Evolutionary conservation across 2,888 invertebrate genomes (phyloP).

Genomic region (Strigamia transsilvanica): DNA sequence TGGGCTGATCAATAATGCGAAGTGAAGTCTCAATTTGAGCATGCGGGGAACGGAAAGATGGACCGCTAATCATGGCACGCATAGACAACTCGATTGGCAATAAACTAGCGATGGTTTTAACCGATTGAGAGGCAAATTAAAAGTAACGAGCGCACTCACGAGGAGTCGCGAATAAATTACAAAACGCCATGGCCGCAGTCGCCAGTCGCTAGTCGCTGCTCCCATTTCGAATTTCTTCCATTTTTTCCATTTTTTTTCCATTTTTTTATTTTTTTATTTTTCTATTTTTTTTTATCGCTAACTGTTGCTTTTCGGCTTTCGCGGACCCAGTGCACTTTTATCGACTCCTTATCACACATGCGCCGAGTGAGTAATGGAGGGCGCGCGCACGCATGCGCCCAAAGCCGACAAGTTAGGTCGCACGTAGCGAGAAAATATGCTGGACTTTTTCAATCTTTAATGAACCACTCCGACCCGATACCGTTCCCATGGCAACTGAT

Average conservation of each 20-base stretch:
- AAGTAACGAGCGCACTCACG: neutral
- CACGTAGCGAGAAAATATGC: neutral
- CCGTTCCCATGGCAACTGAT: neutral
- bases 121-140: neutral
- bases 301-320: neutral
- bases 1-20: no score
- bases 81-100: no score
- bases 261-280: no score
- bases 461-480: slow-evolving; percentile 10
- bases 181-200: neutral
- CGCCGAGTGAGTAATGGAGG: neutral
- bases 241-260: no score
- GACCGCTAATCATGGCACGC: no score
- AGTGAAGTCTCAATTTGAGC: no score
- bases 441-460: slow-evolving; percentile 15
- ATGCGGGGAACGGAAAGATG: no score
- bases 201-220: no score
- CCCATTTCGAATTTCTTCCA: neutral
- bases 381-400: neutral
- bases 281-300: neutral
- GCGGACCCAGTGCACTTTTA: neutral
- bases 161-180: neutral
- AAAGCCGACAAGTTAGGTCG: neutral
- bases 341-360: slow-evolving; percentile 4
- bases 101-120: neutral